Evolutionary conservation across 2,797 vertebrate genomes (phyloP), one percentile per base, ranked within the genome.

Genomic region (Chelon labrosus): DNA sequence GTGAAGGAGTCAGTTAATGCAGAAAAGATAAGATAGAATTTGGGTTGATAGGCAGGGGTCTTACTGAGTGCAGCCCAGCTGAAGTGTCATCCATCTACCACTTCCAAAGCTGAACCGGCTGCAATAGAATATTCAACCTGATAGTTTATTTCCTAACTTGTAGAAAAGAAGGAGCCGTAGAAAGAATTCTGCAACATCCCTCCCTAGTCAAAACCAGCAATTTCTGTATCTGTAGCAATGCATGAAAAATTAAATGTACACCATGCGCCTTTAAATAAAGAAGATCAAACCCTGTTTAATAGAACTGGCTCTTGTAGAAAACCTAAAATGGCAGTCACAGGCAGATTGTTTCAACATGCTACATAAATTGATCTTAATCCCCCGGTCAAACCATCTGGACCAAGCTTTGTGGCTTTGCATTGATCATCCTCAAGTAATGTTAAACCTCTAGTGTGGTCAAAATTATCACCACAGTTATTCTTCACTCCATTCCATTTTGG

Each of bases 361-460:
- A 55, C 65, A 90, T 89, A 65, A 84, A 91, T 85, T 85, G 71
- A 90, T 91, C 71, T 74, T 90, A 90, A 91, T 92, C 89, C 85
- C 62, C 14, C 4, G 9, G 31, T 76, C 64, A 53, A 58, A 55
- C 88, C 91, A 92, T 93, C 82, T 93, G 92, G 79, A 78, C 68
- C 47, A 52, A 54, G 76, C 79, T 83, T 75, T 83, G 74, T 56
- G 70, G 69, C 42, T 80, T 85, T 75, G 47, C 78, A 77, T 87
- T 69, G 81, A 79, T 81, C 59, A 0, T 39, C 49, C 56, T 73
- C 61, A 53, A 77, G 82, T 66, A 73, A 84, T 13, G 72, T 62
- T 71, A 85, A 81, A 82, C 60, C 80, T 38, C 20, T 44, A 37
- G 17, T 54, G 49, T 20, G 65, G 57, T 74, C 64, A 51, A 59